A percentile compares a stretch with the other conserved stretches of the same genome.
Evolutionary conservation across 2,113 vertebrate species (phyloP).

Genomic region (Tringa solitaria): DNA sequence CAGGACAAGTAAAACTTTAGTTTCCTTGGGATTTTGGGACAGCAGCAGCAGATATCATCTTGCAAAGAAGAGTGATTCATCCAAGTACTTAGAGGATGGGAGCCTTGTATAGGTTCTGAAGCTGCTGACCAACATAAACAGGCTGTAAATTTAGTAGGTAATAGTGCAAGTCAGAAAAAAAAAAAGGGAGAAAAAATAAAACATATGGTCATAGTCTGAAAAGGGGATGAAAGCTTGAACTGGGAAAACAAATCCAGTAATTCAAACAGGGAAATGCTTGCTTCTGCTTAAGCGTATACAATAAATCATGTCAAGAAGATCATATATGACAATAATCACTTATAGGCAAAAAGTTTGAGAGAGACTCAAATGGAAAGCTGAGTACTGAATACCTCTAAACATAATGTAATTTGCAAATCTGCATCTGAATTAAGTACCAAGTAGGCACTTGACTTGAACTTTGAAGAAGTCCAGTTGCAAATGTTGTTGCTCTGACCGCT

Average conservation of each 20-base stretch:
- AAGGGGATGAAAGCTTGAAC: background rate
- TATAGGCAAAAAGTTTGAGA: background rate
- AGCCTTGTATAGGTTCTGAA: background rate
- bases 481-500: background rate
- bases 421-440: background rate
- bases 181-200: background rate
- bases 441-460: background rate
- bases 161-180: background rate
- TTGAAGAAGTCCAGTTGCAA: background rate
- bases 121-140: background rate
- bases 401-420: background rate
- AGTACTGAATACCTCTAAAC: background rate
- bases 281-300: background rate
- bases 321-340: background rate
- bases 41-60: background rate
- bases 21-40: background rate
- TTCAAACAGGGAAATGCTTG: background rate
- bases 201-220: background rate
- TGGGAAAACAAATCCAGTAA: background rate
- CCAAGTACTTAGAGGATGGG: background rate
- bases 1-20: background rate
- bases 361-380: background rate
- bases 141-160: background rate
- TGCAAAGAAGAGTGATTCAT: background rate
- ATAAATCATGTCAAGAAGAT: background rate